These are phyloP conservation scores for Meriones psammophilus DNA, from an alignment of 2,797 vertebrate genomes.

Conservation along the genomic window DNA sequence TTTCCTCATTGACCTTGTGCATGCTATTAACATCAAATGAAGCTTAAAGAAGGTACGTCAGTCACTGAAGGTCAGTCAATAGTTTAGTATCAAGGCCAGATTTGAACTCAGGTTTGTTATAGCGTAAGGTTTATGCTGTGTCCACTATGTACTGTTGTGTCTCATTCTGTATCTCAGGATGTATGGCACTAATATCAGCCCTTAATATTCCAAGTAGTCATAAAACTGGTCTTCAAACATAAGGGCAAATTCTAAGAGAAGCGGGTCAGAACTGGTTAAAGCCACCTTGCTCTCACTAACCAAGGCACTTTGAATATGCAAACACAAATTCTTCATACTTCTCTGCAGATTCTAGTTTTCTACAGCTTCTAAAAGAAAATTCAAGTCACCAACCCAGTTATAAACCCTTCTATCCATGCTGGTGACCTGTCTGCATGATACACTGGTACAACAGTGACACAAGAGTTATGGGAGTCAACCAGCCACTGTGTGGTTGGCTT, in stretches of 20 bases:
- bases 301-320: neutral
- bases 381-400: neutral
- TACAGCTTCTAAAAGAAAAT: constrained; percentile 4
- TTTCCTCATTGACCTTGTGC: neutral
- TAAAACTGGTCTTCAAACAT: neutral
- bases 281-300: constrained; percentile 23
- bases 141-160: neutral
- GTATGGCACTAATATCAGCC: too few species aligned
- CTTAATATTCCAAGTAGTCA: too few species aligned
- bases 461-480: neutral
- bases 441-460: neutral
- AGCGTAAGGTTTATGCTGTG: neutral
- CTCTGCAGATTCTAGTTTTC: neutral
- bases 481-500: neutral
- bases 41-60: neutral
- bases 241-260: neutral
- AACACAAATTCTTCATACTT: neutral
- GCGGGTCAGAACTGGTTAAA: neutral
- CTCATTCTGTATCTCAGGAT: neutral
- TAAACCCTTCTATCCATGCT: neutral
- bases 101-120: neutral
- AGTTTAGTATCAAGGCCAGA: neutral
- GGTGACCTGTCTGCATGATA: neutral
- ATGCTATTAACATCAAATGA: neutral
- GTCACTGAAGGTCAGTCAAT: neutral